Evolutionary conservation across 1,140 invertebrate genomes (phyloP).

Genomic region (Neodiprion virginianus): DNA sequence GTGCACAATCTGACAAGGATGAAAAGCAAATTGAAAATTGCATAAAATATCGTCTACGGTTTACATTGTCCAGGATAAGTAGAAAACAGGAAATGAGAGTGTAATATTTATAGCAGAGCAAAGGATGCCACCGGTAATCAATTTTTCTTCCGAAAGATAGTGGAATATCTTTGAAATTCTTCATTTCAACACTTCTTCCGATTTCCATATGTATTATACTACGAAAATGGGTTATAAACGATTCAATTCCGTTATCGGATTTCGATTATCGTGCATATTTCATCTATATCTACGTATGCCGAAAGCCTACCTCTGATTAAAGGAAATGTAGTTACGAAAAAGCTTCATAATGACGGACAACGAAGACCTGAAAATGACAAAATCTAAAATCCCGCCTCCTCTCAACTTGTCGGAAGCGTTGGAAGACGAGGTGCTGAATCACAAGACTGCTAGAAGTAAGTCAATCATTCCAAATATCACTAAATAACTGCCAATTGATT

Average conservation of each 20-base stretch:
- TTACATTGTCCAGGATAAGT: neutral
- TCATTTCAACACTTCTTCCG: neutral
- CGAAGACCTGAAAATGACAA: slow-evolving; percentile 34
- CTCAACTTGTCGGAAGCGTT: slow-evolving; percentile 44
- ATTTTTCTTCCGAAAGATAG: neutral
- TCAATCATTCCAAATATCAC: slow-evolving; percentile 5
- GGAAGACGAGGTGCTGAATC: slow-evolving; percentile 45
- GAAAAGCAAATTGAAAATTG: neutral
- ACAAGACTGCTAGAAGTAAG: slow-evolving; percentile 51
- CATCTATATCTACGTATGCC: neutral
- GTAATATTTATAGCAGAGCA: neutral
- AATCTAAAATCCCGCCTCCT: slow-evolving; percentile 39
- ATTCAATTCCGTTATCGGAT: neutral
- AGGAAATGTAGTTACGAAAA: neutral
- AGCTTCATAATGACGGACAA: slow-evolving; percentile 38
- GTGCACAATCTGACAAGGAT: neutral
- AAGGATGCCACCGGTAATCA: too few species aligned
- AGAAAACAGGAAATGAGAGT: too few species aligned
- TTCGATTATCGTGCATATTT: neutral
- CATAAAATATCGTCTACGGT: neutral
- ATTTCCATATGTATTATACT: neutral
- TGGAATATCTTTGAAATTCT: neutral
- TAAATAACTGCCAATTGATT: too few species aligned
- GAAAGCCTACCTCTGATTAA: neutral
- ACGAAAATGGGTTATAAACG: neutral